Conservation (phyloP, 2,113 vertebrate species). For the Uria aalge region DNA sequence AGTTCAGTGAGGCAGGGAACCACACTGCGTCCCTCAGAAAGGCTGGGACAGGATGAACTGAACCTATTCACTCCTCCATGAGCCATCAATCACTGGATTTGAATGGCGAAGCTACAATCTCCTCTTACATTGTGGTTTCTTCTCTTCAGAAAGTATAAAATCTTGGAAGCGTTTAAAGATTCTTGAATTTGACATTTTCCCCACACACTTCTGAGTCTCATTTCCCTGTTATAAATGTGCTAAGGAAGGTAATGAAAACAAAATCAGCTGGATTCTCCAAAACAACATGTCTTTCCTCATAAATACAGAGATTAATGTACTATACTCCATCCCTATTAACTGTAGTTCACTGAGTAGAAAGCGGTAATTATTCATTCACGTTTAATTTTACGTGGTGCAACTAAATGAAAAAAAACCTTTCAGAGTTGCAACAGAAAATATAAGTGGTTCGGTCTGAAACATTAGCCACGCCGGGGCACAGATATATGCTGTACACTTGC, state of each 20-base stretch:
- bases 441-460: neutral
- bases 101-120: neutral
- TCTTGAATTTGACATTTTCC: neutral
- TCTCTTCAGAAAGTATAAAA: neutral
- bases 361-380: neutral
- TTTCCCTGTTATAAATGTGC: neutral
- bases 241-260: neutral
- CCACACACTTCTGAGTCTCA: neutral
- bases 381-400: neutral
- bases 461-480: neutral
- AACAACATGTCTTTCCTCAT: neutral
- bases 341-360: neutral
- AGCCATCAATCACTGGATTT: neutral
- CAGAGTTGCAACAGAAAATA: neutral
- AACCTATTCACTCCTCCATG: neutral
- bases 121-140: neutral
- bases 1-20: neutral
- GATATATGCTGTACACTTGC: too few relatives aligned
- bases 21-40: neutral
- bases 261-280: neutral
- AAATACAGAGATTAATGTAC: constrained; percentile 14
- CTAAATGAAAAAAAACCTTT: neutral
- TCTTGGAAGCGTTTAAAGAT: neutral
- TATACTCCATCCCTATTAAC: neutral
- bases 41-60: neutral